A percentile compares a stretch with the other conserved stretches of the same genome.
phyloP scores from a whole-genome alignment of 2,797 vertebrate species.

The Ispidina lecontei region DNA sequence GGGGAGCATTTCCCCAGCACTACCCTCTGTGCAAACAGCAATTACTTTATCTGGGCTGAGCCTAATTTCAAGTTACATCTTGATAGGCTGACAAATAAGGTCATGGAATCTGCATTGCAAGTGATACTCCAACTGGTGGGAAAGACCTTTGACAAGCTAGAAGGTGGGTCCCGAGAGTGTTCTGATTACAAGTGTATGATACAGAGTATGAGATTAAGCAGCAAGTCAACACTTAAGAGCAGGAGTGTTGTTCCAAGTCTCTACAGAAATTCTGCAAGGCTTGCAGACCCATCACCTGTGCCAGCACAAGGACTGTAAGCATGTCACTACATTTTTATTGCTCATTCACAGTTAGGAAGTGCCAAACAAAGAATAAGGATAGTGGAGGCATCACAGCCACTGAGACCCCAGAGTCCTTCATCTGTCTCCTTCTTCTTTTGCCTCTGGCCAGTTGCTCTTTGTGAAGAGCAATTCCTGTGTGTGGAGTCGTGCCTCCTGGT shows the following conservation, averaged over 20 bases:
- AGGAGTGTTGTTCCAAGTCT: neutral
- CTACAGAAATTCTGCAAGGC: neutral
- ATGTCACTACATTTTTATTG: neutral
- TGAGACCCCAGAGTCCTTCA: neutral
- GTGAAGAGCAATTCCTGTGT: neutral
- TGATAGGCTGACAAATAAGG: slow-evolving; percentile 10
- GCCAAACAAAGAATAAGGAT: neutral
- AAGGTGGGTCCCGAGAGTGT: neutral
- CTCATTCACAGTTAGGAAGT: neutral
- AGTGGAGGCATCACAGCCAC: neutral
- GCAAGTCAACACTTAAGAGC: neutral
- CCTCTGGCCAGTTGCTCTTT: neutral
- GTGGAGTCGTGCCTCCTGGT: neutral
- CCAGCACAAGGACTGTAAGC: neutral
- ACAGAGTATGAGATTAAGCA: neutral
- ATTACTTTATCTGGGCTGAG: neutral
- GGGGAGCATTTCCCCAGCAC: neutral
- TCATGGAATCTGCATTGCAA: neutral
- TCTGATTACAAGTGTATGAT: neutral
- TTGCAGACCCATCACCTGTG: neutral
- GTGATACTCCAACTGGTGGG: neutral
- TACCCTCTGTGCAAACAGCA: neutral
- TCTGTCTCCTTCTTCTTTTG: neutral
- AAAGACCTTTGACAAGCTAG: neutral
- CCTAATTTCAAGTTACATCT: neutral